Base-by-base conservation (phyloP, 2,888 invertebrate genomes). In the Drosophila robusta region DNA sequence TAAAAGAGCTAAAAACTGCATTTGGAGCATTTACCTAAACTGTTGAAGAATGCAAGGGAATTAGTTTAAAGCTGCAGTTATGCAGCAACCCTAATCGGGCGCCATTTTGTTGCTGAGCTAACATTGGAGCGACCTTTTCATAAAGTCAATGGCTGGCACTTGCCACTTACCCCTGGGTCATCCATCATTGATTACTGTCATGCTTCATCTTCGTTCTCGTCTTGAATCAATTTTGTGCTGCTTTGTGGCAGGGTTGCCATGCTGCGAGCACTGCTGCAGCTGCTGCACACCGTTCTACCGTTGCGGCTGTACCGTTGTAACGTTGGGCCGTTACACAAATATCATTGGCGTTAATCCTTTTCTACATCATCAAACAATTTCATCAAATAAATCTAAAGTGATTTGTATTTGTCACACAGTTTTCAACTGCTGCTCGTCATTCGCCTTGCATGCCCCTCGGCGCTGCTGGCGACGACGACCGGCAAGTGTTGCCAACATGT, bases 351-450 rank as follows among this genome's bases (percentile, higher is more conserved):
- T 85, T 87, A 85, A 82, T 85, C 86, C 88, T 82, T 88, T 88
- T 88, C 88, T 77, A 88, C 83, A 83, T 88, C 85, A 86, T 88
- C 89, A 84, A 86, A 80, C 85, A 83, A 83, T 86, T 88, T 88
- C 89, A 87, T 86, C 85, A 83, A 86, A 88, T 86, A 88, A 88
- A 86, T 86, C 85, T 72, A 77, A 87, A 81, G 89, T 83, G 86
- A 88, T 85, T 85, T 85, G 85, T 85, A 83, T 88, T 88, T 85
- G 88, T 88, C 85, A 88, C 88, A 88, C 84, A 80, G 74, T 74
- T 80, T 80, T 70, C 80, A 73, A 78, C 77, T 80, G 77, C 65
- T 82, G 61, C 66, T 66, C 74, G 60, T 65, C 79, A 65, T 64
- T 70, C 55, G 70, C 65, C 63, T 36, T 71, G 56, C 39, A 57